Evolutionary conservation across 2,113 vertebrate genomes (phyloP).

Genomic region (Puffinus mauretanicus): DNA sequence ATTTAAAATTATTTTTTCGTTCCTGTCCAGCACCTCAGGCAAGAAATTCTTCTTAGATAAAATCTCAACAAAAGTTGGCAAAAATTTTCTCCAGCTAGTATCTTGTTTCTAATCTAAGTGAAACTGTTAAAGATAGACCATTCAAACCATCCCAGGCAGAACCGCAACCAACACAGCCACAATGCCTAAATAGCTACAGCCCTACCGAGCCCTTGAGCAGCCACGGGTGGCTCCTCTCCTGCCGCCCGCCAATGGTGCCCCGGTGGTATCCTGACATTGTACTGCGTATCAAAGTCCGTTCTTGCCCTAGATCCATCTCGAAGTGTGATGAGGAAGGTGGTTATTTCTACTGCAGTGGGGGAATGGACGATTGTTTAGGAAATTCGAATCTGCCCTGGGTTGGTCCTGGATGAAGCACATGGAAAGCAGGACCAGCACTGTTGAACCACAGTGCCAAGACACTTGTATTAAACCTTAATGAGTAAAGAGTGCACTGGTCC

Average conservation of each 20-base stretch:
- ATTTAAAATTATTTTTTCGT: background rate
- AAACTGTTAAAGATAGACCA: background rate
- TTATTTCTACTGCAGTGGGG: background rate
- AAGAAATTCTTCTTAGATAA: background rate
- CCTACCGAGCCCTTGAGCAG: background rate
- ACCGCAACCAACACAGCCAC: background rate
- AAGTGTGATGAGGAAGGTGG: background rate
- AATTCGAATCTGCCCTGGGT: background rate
- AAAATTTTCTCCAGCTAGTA: background rate
- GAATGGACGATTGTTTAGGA: background rate
- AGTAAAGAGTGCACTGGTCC: background rate
- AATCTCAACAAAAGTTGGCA: background rate
- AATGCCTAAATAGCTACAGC: background rate
- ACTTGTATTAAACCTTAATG: background rate
- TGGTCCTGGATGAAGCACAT: rapidly evolving
- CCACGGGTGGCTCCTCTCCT: background rate
- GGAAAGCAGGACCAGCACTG: background rate
- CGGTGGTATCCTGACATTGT: background rate
- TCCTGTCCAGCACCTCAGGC: background rate
- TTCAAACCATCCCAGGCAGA: background rate
- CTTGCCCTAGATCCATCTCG: background rate
- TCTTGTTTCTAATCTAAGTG: background rate
- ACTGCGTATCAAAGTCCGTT: background rate
- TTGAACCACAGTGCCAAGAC: background rate
- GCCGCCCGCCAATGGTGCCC: rapidly evolving